phyloP scores from a whole-genome alignment of 35 echinoderm and acorn worm species.

The Chiridota heheva region DNA sequence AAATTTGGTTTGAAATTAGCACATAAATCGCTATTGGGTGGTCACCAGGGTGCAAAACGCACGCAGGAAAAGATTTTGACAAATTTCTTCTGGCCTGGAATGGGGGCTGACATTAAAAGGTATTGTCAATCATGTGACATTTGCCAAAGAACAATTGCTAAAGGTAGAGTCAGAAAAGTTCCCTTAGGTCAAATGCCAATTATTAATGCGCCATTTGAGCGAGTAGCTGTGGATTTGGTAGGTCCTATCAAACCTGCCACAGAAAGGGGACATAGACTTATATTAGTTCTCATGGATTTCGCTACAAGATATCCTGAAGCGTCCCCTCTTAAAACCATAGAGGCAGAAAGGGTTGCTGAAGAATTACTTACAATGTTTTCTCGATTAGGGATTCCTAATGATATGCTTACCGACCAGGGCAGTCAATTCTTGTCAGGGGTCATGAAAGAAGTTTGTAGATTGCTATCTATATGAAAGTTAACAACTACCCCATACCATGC shows the following conservation, averaged over 20 bases:
- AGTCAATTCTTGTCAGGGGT: slow-evolving; percentile 58
- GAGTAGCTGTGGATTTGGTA: slow-evolving; percentile 50
- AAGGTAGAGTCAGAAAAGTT: slow-evolving; percentile 44
- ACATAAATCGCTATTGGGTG: slow-evolving; percentile 12
- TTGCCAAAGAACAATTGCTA: slow-evolving; percentile 36
- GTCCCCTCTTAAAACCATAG: slow-evolving; percentile 21
- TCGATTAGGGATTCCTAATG: slow-evolving; percentile 46
- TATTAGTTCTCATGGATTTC: slow-evolving; percentile 55
- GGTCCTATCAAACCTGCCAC: slow-evolving; percentile 52
- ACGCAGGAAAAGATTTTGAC: slow-evolving; percentile 5
- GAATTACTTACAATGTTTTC: slow-evolving; percentile 38
- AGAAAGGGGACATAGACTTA: slow-evolving; percentile 44
- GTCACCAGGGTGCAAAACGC: slow-evolving; percentile 15
- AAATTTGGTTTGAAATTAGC: slow-evolving; percentile 6
- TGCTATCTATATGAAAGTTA: slow-evolving; percentile 62
- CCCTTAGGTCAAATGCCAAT: slow-evolving; percentile 38
- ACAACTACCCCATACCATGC: slow-evolving; percentile 77
- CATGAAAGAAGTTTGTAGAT: slow-evolving; percentile 58
- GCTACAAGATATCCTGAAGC: slow-evolving; percentile 68
- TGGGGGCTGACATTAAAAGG: background rate
- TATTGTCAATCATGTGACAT: slow-evolving; percentile 50
- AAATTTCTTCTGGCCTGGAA: slow-evolving; percentile 33
- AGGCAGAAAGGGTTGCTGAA: slow-evolving; percentile 46
- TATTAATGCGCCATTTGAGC: slow-evolving; percentile 58
- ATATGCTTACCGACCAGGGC: slow-evolving; percentile 51